Evolutionary conservation across 2,113 vertebrate species (phyloP).

Genomic region (Athene noctua): DNA sequence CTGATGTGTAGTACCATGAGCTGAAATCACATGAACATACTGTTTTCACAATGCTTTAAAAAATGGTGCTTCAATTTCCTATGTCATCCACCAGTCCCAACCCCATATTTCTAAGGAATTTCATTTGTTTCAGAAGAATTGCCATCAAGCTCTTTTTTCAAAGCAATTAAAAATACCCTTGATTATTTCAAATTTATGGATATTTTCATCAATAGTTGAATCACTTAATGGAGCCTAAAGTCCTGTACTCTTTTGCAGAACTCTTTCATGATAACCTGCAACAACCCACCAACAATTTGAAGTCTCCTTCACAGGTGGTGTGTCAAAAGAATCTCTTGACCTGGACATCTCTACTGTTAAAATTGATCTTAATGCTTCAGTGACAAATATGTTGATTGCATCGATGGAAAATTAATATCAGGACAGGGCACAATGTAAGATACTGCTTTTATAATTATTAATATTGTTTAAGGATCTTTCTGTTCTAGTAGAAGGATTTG

Average conservation of each 20-base stretch:
- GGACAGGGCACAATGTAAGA: neutral
- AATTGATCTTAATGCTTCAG: neutral
- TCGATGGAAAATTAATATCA: neutral
- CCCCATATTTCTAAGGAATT: neutral
- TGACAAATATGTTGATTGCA: neutral
- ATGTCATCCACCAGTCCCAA: neutral
- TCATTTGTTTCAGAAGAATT: neutral
- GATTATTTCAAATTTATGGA: neutral
- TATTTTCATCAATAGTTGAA: neutral
- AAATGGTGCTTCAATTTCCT: neutral
- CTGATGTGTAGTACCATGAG: neutral
- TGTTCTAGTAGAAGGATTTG: neutral
- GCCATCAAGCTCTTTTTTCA: neutral
- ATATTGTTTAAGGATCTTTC: neutral
- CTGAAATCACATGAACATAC: rapidly evolving
- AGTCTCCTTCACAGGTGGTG: neutral
- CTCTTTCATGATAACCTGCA: neutral
- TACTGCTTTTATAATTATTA: neutral
- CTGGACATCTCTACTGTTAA: neutral
- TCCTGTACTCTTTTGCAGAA: neutral
- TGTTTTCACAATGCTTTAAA: neutral
- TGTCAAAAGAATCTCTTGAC: neutral
- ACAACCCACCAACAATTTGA: neutral
- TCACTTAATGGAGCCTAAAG: neutral
- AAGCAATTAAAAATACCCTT: neutral